A percentile compares a stretch with the other conserved stretches of the same genome.
These are phyloP conservation scores for Delphinapterus leucas DNA, from an alignment of 2,113 vertebrate genomes.

Conservation along the genomic window DNA sequence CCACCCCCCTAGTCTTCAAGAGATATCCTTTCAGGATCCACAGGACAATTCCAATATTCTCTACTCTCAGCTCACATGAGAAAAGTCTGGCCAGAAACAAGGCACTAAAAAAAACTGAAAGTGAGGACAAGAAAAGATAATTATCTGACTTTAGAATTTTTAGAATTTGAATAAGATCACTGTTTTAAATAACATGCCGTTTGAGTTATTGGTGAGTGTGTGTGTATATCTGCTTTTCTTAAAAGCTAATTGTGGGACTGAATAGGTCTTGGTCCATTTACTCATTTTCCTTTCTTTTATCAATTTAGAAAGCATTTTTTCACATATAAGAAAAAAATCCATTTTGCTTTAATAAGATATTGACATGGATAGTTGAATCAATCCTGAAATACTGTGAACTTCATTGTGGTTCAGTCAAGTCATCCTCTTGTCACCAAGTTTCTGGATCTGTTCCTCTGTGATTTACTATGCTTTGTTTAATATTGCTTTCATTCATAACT, in stretches of 20 bases:
- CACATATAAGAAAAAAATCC: neutral
- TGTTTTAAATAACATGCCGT: neutral
- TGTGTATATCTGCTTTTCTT: neutral
- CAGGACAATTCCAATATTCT: neutral
- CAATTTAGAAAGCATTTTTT: neutral
- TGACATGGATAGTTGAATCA: neutral
- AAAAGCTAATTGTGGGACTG: neutral
- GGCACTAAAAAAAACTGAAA: neutral
- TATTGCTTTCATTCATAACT: neutral
- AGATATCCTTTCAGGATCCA: neutral
- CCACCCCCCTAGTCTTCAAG: neutral
- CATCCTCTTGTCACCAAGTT: neutral
- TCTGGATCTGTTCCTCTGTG: neutral
- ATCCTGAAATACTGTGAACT: neutral
- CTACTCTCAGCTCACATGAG: neutral
- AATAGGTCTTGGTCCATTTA: neutral
- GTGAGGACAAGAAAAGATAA: neutral
- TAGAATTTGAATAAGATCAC: neutral
- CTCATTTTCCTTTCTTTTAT: neutral
- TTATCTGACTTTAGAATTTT: neutral
- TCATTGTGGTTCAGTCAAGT: neutral
- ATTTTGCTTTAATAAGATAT: neutral
- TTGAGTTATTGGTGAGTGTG: neutral
- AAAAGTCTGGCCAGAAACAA: neutral
- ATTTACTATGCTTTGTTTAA: neutral